Conservation (phyloP, 2,888 invertebrate species). For the Epinotia ramella region DNA sequence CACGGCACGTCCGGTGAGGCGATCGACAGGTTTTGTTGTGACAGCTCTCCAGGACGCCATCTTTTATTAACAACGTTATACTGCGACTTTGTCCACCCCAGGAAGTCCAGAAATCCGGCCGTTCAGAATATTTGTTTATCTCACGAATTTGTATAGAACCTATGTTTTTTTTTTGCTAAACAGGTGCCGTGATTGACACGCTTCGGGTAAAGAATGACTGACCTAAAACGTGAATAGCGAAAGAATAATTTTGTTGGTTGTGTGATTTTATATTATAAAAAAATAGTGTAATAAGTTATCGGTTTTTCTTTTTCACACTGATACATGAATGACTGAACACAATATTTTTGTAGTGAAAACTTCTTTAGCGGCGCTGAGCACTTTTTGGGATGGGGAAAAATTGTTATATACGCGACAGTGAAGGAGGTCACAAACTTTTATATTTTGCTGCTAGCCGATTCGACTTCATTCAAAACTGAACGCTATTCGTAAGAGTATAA, state of each 20-base stretch:
- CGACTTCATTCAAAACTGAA: no score
- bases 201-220: not conserved
- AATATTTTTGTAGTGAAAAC: no score
- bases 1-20: conserved; percentile 57
- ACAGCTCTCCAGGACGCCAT: conserved; percentile 72
- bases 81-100: conserved; percentile 32
- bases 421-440: no score
- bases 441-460: no score
- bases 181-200: conserved; percentile 40
- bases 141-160: conserved; percentile 29
- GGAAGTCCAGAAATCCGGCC: conserved; percentile 30
- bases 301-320: not conserved
- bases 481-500: no score
- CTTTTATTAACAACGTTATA: conserved; percentile 46
- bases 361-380: no score
- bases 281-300: not conserved
- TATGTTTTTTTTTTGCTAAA: conserved; percentile 23
- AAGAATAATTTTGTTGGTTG: not conserved
- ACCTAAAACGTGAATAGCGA: not conserved
- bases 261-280: not conserved
- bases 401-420: no score
- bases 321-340: not conserved
- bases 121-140: conserved; percentile 38
- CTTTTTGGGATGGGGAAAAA: no score
- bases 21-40: conserved; percentile 75